phyloP scores from a whole-genome alignment of 2,888 invertebrate genomes.

The Sarcophaga carnaria region DNA sequence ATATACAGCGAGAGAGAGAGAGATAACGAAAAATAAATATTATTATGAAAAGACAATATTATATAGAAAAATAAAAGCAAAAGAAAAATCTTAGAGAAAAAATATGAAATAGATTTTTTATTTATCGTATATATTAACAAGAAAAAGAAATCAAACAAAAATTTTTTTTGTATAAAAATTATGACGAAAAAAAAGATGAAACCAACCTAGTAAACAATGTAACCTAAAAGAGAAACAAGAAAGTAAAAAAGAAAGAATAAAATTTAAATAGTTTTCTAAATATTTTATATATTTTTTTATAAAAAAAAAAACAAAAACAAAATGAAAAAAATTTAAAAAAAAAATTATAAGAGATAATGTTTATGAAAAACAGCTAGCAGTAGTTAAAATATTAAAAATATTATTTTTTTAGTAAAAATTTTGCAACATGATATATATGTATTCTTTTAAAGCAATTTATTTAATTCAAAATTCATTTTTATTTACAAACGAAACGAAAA shows the following conservation, averaged over 20 bases:
- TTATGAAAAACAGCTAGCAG: conserved; percentile 49
- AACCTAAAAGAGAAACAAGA: conserved; percentile 60
- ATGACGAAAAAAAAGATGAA: conserved; percentile 50
- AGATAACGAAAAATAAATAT: neutral
- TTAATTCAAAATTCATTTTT: conserved; percentile 71
- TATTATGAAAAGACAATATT: conserved; percentile 14
- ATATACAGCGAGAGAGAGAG: conserved; percentile 9
- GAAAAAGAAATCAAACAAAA: conserved; percentile 55
- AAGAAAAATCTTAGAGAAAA: conserved; percentile 43
- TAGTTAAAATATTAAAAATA: conserved; percentile 36
- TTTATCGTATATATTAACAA: conserved; percentile 56
- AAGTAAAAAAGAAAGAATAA: conserved; percentile 52
- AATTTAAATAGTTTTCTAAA: conserved; percentile 68
- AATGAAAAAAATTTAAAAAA: conserved; percentile 57
- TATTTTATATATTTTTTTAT: conserved; percentile 70
- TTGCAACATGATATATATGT: neutral
- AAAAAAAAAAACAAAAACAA: conserved; percentile 46
- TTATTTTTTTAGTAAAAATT: conserved; percentile 52
- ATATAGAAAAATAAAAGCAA: neutral
- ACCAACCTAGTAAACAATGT: conserved; percentile 29
- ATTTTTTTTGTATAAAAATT: conserved; percentile 63
- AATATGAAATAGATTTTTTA: conserved; percentile 49
- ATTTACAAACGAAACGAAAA: conserved; percentile 36
- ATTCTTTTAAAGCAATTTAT: neutral
- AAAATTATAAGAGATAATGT: conserved; percentile 31